Evolutionary conservation across 2,797 vertebrate species (phyloP).

Genomic region (Parambassis ranga): DNA sequence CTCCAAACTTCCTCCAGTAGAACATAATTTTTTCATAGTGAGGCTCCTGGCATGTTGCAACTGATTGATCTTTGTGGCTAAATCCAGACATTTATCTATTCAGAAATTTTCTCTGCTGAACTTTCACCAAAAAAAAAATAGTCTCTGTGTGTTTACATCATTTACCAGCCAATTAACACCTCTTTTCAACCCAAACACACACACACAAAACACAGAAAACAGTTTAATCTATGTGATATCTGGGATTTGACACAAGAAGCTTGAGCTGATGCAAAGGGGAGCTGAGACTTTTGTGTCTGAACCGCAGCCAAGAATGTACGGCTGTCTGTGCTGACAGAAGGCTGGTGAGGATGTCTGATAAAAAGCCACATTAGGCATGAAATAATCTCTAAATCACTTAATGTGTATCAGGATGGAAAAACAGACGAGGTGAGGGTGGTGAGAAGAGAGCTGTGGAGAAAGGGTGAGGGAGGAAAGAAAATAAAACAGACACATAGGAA

Average conservation of each 20-base stretch:
- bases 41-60: background rate
- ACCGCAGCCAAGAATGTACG: too few species aligned
- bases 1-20: background rate
- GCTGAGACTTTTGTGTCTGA: constrained; percentile 35
- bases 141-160: constrained; percentile 3
- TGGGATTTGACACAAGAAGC: constrained; percentile 30
- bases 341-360: constrained; percentile 28
- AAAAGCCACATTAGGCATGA: constrained; percentile 36
- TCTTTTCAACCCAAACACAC: too few species aligned
- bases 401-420: constrained; percentile 16
- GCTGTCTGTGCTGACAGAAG: constrained; percentile 26
- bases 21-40: background rate
- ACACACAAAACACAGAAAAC: constrained; percentile 13
- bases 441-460: background rate
- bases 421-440: background rate
- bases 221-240: constrained; percentile 33
- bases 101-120: background rate
- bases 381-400: constrained; percentile 40
- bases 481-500: background rate
- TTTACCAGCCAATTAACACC: constrained; percentile 3
- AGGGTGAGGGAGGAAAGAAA: background rate
- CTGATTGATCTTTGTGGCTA: background rate
- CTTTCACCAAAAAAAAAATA: too few species aligned
- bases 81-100: background rate
- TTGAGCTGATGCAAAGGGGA: constrained; percentile 3